A percentile compares a stretch with the other conserved stretches of the same genome.
Evolutionary conservation across 2,797 vertebrate genomes (phyloP).

Genomic region (Pseudotriccus pelzelni): DNA sequence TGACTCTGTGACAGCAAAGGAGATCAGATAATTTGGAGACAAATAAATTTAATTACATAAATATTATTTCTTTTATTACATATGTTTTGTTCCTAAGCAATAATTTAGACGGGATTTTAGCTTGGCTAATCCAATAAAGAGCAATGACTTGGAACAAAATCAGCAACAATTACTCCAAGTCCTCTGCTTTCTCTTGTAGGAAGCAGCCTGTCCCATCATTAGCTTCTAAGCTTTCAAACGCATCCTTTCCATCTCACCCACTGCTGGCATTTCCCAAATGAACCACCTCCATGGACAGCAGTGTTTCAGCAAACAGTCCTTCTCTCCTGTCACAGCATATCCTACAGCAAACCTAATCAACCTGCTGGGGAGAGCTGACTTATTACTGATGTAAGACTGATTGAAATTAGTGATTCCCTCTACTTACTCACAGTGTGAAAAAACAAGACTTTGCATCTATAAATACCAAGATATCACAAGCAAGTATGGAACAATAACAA

Average conservation of each 20-base stretch:
- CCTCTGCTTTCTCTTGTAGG: neutral
- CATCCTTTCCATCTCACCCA: conserved; percentile 1
- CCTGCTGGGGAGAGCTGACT: conserved; percentile 62
- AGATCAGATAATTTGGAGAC: conserved; percentile 4
- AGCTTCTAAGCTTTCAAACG: conserved; percentile 14
- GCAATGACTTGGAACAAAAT: neutral
- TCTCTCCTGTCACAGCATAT: conserved; percentile 42
- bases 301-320: conserved; percentile 24
- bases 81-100: conserved; percentile 28
- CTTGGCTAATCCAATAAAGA: conserved; percentile 37
- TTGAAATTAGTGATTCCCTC: conserved; percentile 55
- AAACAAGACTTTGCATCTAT: conserved; percentile 19
- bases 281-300: conserved; percentile 1
- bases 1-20: neutral
- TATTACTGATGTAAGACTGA: conserved; percentile 24
- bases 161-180: neutral
- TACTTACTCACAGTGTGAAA: conserved; percentile 39
- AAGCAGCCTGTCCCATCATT: neutral
- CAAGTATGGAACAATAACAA: neutral
- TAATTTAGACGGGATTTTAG: conserved; percentile 27
- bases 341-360: conserved; percentile 63
- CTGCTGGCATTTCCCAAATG: conserved; percentile 22
- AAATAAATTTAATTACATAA: neutral
- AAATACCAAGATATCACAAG: conserved; percentile 10
- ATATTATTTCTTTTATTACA: neutral